Evolutionary conservation across 2,888 invertebrate genomes (phyloP).

Genomic region (Mesoligia furuncula): DNA sequence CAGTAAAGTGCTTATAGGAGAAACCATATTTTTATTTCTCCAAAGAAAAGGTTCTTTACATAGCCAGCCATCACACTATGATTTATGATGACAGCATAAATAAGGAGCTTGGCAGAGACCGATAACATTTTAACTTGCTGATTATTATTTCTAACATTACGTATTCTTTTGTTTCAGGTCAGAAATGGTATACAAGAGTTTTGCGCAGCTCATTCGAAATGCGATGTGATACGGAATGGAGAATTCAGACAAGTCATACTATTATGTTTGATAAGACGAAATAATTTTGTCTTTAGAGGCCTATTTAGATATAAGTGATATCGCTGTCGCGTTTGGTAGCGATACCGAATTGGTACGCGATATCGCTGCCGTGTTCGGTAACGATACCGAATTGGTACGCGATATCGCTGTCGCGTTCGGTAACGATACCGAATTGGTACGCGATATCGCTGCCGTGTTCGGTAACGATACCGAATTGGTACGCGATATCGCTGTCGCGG

Average conservation of each 20-base stretch:
- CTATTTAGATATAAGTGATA: neutral
- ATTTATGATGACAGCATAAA: constrained; percentile 49
- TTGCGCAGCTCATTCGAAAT: constrained; percentile 65
- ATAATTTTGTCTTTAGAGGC: neutral
- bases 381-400: neutral
- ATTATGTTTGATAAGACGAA: neutral
- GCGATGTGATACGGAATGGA: constrained; percentile 16
- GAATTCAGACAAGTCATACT: neutral
- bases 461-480: neutral
- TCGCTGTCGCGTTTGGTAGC: neutral
- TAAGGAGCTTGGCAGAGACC: constrained; percentile 28
- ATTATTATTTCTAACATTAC: constrained; percentile 15
- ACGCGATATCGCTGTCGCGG: neutral
- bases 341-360: neutral
- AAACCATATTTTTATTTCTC: constrained; percentile 35
- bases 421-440: no score
- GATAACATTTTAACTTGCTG: constrained; percentile 42
- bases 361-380: neutral
- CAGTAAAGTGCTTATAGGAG: neutral
- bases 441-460: neutral
- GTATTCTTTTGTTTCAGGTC: constrained; percentile 73
- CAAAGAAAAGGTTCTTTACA: constrained; percentile 22
- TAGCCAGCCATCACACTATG: constrained; percentile 30
- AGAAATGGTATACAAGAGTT: constrained; percentile 69
- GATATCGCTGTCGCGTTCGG: neutral